Evolutionary conservation across 2,113 vertebrate genomes (phyloP).

Genomic region (Hassar affinis): DNA sequence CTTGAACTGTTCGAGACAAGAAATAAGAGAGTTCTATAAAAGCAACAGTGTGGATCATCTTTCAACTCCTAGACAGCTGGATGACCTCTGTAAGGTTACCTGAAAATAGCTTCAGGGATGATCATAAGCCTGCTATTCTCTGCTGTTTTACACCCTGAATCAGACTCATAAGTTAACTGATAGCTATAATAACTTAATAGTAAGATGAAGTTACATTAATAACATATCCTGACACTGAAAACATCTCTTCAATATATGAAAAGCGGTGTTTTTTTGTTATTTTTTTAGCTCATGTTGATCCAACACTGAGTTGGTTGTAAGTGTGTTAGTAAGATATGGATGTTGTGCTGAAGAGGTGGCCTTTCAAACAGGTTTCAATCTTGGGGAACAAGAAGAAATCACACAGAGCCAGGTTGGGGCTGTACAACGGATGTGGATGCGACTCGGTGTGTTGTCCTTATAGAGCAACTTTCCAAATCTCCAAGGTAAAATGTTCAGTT

Average conservation of each 20-base stretch:
- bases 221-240: neutral
- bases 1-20: conserved; percentile 22
- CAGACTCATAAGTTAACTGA: neutral
- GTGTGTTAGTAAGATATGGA: too few relatives aligned
- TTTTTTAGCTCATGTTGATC: neutral
- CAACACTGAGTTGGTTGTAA: neutral
- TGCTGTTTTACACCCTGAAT: neutral
- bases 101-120: conserved; percentile 16
- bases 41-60: conserved; percentile 28
- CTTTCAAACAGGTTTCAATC: too few relatives aligned
- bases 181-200: neutral
- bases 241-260: neutral
- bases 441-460: too few relatives aligned
- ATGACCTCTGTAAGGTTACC: conserved; percentile 10
- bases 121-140: conserved; percentile 9
- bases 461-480: too few relatives aligned
- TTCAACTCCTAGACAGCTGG: conserved; percentile 25
- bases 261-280: too few relatives aligned
- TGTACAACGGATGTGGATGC: too few relatives aligned
- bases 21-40: conserved; percentile 33
- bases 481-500: too few relatives aligned
- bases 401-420: too few relatives aligned
- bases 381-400: too few relatives aligned
- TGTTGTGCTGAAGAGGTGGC: too few relatives aligned
- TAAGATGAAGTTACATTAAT: neutral